Base-by-base conservation (phyloP, 2,113 vertebrate genomes). In the Dromiciops gliroides region DNA sequence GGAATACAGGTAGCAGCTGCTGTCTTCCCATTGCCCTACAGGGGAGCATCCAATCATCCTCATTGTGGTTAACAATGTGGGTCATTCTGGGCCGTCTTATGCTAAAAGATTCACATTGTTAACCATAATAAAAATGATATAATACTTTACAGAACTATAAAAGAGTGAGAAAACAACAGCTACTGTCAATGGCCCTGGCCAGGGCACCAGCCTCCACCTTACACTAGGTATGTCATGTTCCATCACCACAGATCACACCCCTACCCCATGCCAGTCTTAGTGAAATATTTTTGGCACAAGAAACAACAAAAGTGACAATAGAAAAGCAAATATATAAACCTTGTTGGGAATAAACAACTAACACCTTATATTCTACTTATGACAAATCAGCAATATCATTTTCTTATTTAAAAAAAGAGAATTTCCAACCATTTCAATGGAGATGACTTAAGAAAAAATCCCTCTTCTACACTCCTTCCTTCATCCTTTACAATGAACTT, bases 361-460 rank as follows among this genome's bases (percentile, higher is more conserved):
- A 31, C 90, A 94, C 50, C 22, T 60, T 83, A 94, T 22, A 37
- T 75, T 75, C 14, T 28, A 44, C 67, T 83, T 83, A 22, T 83
- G 6, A 7, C 19, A 83, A 19, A 75, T 75, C 67, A 75, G 67
- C 14, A 75, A 7, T 22, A 44, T 83, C n/a, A 44, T 83, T 22
- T 83, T 83, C n/a, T 44, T 8, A 83, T 83, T 83, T 8, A 23
- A 83, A n/a, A 83, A 37, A 26, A 53, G 52, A 12, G 8, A n/a
- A 28, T 95, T 44, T 47, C 24, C 50, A 37, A 37, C 92, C 19
- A 44, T 48, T 90, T 3, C 53, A 95, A 94, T 91, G 7, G 28
- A 93, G 12, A 0, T 90, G 28, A 51, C 47, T 95, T 91, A 83
- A 19, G 10, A 83, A 96, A 95, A 37, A 26, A 91, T 90, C 3